Evolutionary conservation across 2,888 invertebrate genomes (phyloP).

Genomic region (Agrypnus murinus): DNA sequence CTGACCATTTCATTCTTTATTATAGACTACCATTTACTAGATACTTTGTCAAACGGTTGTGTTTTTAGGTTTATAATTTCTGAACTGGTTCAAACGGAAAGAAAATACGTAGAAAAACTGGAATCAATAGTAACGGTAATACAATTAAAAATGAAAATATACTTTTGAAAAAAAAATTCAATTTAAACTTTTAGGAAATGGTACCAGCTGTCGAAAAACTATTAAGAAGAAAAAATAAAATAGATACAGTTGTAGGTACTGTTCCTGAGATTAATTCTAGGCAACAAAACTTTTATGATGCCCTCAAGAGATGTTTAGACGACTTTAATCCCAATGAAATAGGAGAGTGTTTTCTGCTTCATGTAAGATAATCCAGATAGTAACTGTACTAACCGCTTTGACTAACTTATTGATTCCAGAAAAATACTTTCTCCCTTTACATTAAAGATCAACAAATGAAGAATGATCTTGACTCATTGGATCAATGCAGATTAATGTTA

Average conservation of each 20-base stretch:
- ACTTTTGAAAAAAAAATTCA: too few relatives aligned
- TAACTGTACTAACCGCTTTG: background rate
- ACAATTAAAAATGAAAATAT: too few relatives aligned
- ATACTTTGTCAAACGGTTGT: too few relatives aligned
- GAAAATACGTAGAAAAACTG: slow-evolving; percentile 22
- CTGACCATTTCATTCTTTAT: too few relatives aligned
- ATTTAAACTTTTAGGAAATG: slow-evolving; percentile 15
- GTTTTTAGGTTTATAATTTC: slow-evolving; percentile 33
- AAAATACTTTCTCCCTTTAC: slow-evolving; percentile 23
- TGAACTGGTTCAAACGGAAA: slow-evolving; percentile 31
- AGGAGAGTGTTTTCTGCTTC: slow-evolving; percentile 35
- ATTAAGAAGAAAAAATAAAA: slow-evolving; percentile 12
- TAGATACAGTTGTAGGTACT: slow-evolving; percentile 14
- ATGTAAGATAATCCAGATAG: slow-evolving; percentile 31
- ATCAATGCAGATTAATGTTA: slow-evolving; percentile 30
- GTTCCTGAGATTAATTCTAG: slow-evolving; percentile 22
- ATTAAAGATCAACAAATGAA: slow-evolving; percentile 38
- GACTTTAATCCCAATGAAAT: slow-evolving; percentile 33
- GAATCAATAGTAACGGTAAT: slow-evolving; percentile 15
- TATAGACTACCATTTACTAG: too few relatives aligned
- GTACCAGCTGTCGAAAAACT: slow-evolving; percentile 15
- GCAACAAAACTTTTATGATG: slow-evolving; percentile 29
- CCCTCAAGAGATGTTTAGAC: slow-evolving; percentile 33
- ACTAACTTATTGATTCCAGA: slow-evolving; percentile 6
- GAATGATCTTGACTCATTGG: slow-evolving; percentile 17